Conservation (phyloP, 2,888 invertebrate genomes). For the Coecobrya sp. region DNA sequence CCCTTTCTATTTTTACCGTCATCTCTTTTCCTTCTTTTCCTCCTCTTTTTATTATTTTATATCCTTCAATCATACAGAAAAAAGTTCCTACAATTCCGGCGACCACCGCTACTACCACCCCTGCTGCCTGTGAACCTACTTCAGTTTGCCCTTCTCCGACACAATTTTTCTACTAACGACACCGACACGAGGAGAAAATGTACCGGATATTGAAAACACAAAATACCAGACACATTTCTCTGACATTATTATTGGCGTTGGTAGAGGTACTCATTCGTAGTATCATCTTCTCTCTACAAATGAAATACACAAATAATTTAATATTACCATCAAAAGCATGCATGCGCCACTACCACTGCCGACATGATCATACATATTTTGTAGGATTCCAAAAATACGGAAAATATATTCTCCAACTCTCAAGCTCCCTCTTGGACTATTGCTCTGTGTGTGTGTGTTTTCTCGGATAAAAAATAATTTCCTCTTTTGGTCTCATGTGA, state of each 20-base stretch:
- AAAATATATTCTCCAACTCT: constrained; percentile 53
- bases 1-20: constrained; percentile 49
- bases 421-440: constrained; percentile 22
- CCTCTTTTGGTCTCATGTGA: constrained; percentile 69
- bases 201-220: constrained; percentile 79
- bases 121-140: constrained; percentile 34
- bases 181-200: constrained; percentile 52
- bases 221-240: constrained; percentile 72
- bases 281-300: constrained; percentile 38
- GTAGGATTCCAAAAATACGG: constrained; percentile 76
- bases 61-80: constrained; percentile 62
- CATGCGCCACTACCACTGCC: constrained; percentile 28
- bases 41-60: constrained; percentile 40
- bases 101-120: neutral
- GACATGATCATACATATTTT: constrained; percentile 52
- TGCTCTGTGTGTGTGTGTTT: constrained; percentile 29
- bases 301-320: constrained; percentile 62
- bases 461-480: constrained; percentile 70
- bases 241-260: constrained; percentile 67
- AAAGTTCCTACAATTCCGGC: constrained; percentile 49
- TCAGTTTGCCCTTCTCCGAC: neutral
- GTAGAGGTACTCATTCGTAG: constrained; percentile 44
- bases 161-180: constrained; percentile 1
- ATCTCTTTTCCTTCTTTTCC: constrained; percentile 49
- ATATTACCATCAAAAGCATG: constrained; percentile 58